phyloP scores from a whole-genome alignment of 2,888 invertebrate genomes.

The Elmis aenea region DNA sequence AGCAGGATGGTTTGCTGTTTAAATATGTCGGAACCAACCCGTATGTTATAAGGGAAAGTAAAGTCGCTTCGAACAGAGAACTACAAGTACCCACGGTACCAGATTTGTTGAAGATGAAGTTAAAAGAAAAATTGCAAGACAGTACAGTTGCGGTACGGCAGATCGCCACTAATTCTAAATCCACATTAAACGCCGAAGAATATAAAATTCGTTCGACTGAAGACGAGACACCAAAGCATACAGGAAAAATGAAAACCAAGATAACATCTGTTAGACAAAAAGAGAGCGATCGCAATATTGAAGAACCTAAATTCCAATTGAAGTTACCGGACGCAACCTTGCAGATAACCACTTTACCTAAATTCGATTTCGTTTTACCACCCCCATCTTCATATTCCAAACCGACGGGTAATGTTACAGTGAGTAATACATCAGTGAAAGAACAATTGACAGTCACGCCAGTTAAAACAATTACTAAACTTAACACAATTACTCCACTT shows the following conservation, averaged over 20 bases:
- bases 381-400: slow-evolving; percentile 29
- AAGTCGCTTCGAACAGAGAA: slow-evolving; percentile 42
- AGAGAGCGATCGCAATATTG: slow-evolving; percentile 30
- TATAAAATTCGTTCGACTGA: slow-evolving; percentile 33
- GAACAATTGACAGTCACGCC: slow-evolving; percentile 5
- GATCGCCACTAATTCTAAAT: slow-evolving; percentile 54
- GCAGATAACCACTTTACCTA: slow-evolving; percentile 55
- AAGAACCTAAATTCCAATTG: slow-evolving; percentile 45
- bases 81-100: slow-evolving; percentile 60
- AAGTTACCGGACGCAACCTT: slow-evolving; percentile 53
- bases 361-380: slow-evolving; percentile 50
- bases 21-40: slow-evolving; percentile 39
- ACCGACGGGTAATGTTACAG: slow-evolving; percentile 4
- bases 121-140: slow-evolving; percentile 54
- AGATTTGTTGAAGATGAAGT: slow-evolving; percentile 57
- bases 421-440: slow-evolving; percentile 9
- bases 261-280: slow-evolving; percentile 34
- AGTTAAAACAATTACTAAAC: too few species aligned
- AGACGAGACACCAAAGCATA: slow-evolving; percentile 36
- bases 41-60: slow-evolving; percentile 30
- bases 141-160: slow-evolving; percentile 59
- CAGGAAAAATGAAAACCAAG: slow-evolving; percentile 47
- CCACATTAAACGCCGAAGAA: slow-evolving; percentile 39
- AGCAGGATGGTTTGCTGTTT: slow-evolving; percentile 29
- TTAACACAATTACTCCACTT: too few species aligned